These are phyloP conservation scores for Platycheirus albimanus DNA, from an alignment of 2,888 invertebrate genomes.

Conservation along the genomic window DNA sequence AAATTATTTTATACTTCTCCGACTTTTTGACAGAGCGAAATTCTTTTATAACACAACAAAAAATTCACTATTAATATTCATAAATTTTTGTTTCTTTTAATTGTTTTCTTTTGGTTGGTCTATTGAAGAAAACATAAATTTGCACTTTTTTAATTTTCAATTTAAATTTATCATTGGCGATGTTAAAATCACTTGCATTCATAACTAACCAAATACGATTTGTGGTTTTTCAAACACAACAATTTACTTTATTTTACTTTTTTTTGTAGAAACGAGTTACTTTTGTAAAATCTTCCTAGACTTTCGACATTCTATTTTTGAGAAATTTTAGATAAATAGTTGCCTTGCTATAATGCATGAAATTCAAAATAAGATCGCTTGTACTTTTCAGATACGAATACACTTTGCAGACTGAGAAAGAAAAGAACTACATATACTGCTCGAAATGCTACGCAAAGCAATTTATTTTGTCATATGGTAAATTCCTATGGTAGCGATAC, in stretches of 20 bases:
- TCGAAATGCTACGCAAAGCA: slow-evolving; percentile 2
- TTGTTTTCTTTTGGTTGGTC: slow-evolving; percentile 80
- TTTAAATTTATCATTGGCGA: slow-evolving; percentile 75
- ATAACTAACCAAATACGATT: slow-evolving; percentile 48
- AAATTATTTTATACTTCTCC: background rate
- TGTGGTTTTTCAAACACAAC: background rate
- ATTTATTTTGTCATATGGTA: background rate
- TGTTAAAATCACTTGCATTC: slow-evolving; percentile 59
- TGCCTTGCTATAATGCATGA: slow-evolving; percentile 45
- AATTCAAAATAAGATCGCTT: slow-evolving; percentile 19
- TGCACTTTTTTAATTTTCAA: slow-evolving; percentile 78
- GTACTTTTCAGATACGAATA: background rate
- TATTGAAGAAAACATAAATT: slow-evolving; percentile 81
- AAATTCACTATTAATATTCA: slow-evolving; percentile 4
- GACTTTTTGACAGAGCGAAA: background rate
- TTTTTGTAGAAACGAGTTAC: background rate
- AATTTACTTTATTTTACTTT: background rate
- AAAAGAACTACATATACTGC: too few relatives aligned
- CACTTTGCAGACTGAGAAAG: background rate
- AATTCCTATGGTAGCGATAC: too few relatives aligned
- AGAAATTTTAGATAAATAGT: slow-evolving; percentile 30
- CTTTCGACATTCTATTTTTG: slow-evolving; percentile 47
- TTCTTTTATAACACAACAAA: background rate
- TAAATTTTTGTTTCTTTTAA: slow-evolving; percentile 22
- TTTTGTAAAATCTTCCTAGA: slow-evolving; percentile 30